phyloP scores from a whole-genome alignment of 2,888 invertebrate genomes.

The Saturnia japonica region DNA sequence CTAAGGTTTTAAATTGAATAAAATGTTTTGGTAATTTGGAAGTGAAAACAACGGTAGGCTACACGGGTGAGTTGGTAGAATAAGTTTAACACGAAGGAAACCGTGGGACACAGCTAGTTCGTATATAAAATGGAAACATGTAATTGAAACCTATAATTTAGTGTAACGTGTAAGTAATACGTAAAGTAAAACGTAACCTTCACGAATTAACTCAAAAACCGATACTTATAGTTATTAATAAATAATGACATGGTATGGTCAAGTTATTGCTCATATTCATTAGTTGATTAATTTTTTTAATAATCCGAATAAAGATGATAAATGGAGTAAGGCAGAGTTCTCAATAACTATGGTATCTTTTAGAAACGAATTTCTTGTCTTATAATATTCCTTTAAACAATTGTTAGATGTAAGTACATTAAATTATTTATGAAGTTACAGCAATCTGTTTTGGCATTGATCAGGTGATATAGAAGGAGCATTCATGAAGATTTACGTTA shows the following conservation, averaged over 20 bases:
- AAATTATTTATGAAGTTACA: neutral
- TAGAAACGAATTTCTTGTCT: no score
- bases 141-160: conserved; percentile 13
- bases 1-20: no score
- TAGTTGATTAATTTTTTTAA: neutral
- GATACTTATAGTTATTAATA: no score
- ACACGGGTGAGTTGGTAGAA: no score
- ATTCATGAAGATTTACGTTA: conserved; percentile 14
- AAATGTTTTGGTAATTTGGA: no score
- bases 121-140: neutral
- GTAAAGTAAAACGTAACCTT: conserved; percentile 4
- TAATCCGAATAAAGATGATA: neutral
- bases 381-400: no score
- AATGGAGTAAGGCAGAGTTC: no score
- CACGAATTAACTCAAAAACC: neutral
- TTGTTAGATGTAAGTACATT: neutral
- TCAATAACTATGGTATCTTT: no score
- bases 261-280: neutral
- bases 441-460: neutral
- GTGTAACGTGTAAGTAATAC: conserved; percentile 10
- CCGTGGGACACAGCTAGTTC: neutral
- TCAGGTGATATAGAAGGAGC: conserved; percentile 12
- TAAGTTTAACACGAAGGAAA: no score
- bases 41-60: no score
- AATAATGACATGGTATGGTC: no score